Base-by-base conservation (phyloP, 2,113 vertebrate genomes). In the Gopherus flavomarginatus region DNA sequence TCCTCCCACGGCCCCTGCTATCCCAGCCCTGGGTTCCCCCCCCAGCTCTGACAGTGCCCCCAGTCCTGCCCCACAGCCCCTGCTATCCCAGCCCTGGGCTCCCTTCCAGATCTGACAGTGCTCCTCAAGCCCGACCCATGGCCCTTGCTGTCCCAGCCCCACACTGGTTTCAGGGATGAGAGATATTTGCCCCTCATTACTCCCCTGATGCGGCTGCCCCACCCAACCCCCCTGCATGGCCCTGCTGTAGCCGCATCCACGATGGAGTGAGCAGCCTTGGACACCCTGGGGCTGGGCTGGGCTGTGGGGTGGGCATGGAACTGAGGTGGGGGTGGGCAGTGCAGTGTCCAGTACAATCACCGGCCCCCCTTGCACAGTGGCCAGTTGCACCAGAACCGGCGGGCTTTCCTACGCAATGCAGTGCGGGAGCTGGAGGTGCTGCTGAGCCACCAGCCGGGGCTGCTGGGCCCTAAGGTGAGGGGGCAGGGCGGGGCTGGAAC, bases 381-480 rank as follows among this genome's bases (percentile, higher is more conserved):
- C 12, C 98, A 98, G 13, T 94, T 99, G 90, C 99, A 99, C 94
- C 97, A 99, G 97, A 99, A 99, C 86, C 98, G 98, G 87, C 98
- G 99, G 38, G 93, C 96, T 0, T 99, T 98, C 93, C 98, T 99
- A 85, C 98, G 99, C 81, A 96, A 95, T 26, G 98, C 99, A 0
- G 78, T 99, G 90, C 99, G 98, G 94, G 99, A 99, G 96, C 97
- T 99, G 83, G 98, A 95, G 52, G 98, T 97, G 2, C 97, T 99
- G 85, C 96, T 99, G 80, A 97, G 98, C 14, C 99, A 99, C 94
- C 99, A 99, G 90, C 99, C 99, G 2, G 99, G 99, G 86, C 98
- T 99, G 6, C 97, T 99, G 94, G 99, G 99, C 92, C 99, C 99
- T 57, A 99, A 99, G 99, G 99, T 98, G 95, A 91, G 97, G 88